Base-by-base conservation (phyloP, 2,113 vertebrate species). In the Arothron firmamentum region DNA sequence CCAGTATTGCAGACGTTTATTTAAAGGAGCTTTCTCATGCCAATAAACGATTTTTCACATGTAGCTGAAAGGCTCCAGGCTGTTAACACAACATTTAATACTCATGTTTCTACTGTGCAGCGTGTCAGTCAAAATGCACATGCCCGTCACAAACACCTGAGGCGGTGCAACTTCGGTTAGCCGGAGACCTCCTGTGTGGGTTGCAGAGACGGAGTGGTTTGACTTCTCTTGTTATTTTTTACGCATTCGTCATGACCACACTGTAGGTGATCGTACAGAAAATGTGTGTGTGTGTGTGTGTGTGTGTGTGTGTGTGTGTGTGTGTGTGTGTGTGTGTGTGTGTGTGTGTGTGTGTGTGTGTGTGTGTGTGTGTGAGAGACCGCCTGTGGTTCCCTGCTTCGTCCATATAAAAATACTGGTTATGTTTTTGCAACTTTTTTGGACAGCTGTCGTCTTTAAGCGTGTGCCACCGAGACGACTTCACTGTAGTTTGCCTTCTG, bases 351-450 rank as follows among this genome's bases (percentile, higher is more conserved):
- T 31, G 8, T 31, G 28, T 31, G 28, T 31, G 28, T 31, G 28
- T 31, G 28, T 31, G 28, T 31, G 4, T 7, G 28, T 7, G 28
- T 7, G 21, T 23, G 21, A 23, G 21, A 23, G 28, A 31, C 3
- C 3, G 28, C 72, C 72, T 78, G 82, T 65, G 76, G 78, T 76
- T 65, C 61, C 20, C 66, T 67, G 66, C 72, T 49, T 28, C 45
- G 51, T 78, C 86, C 84, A 68, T 79, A 78, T 17, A 78, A 71
- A 80, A 70, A 82, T 74, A 80, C 66, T 75, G 70, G 56, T 68
- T 75, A 72, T 78, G 74, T 67, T 80, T 71, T 77, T 67, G 74
- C 80, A 83, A 64, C 59, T 67, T 75, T 82, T 65, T 72, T 38
- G 34, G 77, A 79, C 81, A 69, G 65, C 55, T 11, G 13, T 56